A percentile compares a stretch with the other conserved stretches of the same genome.
These are phyloP conservation scores for Palythoa grandiflora DNA, from an alignment of 92 coral and sea anemone species.

Conservation along the genomic window DNA sequence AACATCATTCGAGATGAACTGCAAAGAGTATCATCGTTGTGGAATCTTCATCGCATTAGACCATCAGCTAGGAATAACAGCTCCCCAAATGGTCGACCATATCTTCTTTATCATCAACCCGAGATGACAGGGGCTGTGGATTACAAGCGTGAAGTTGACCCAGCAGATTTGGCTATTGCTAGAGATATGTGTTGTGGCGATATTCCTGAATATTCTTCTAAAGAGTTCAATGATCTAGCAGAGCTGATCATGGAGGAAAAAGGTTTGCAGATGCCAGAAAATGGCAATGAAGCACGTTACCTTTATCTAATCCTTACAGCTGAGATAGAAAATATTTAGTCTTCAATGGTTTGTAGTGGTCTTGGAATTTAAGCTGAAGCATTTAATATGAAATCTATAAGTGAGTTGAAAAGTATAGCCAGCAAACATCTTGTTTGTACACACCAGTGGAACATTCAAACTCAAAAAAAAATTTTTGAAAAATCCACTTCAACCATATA, in stretches of 20 bases:
- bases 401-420: too few relatives aligned
- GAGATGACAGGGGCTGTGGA: slow-evolving; percentile 54
- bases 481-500: too few relatives aligned
- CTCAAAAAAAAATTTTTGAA: too few relatives aligned
- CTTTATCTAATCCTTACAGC: too few relatives aligned
- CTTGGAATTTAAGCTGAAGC: too few relatives aligned
- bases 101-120: slow-evolving; percentile 58
- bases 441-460: too few relatives aligned
- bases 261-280: slow-evolving; percentile 4
- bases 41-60: slow-evolving; percentile 59
- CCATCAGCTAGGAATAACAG: slow-evolving; percentile 53
- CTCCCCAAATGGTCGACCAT: slow-evolving; percentile 59
- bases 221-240: slow-evolving; percentile 54
- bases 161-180: slow-evolving; percentile 50
- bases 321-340: too few relatives aligned
- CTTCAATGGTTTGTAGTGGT: too few relatives aligned
- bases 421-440: too few relatives aligned
- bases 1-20: too few relatives aligned
- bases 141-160: slow-evolving; percentile 51
- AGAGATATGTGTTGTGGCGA: slow-evolving; percentile 56
- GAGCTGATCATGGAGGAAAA: slow-evolving; percentile 45
- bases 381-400: too few relatives aligned
- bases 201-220: slow-evolving; percentile 47
- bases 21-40: slow-evolving; percentile 48
- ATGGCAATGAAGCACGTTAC: too few relatives aligned